Percentiles rank a stretch among this genome's conserved stretches.
These are phyloP conservation scores for Erebia palarica DNA, from an alignment of 2,888 invertebrate species.

Conservation along the genomic window DNA sequence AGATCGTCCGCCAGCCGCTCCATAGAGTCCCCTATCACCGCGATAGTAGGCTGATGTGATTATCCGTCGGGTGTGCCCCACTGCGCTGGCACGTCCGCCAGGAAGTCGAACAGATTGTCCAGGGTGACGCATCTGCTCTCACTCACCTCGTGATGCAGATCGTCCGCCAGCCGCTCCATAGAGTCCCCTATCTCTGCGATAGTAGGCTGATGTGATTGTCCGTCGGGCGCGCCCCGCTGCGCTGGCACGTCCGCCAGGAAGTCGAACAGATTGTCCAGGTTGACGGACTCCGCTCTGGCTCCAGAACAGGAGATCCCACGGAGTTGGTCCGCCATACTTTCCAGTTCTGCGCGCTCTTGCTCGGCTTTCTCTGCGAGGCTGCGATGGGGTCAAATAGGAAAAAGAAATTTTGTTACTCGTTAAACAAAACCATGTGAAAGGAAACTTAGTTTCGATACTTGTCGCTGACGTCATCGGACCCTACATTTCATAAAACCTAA, in stretches of 20 bases:
- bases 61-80: no score
- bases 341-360: constrained; percentile 81
- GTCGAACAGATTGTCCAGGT: constrained; percentile 94
- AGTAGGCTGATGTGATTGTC: constrained; percentile 82
- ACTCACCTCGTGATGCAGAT: constrained; percentile 89
- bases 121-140: no score
- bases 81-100: no score
- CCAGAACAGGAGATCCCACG: constrained; percentile 64
- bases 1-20: no score
- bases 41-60: no score
- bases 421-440: no score
- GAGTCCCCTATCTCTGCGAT: constrained; percentile 93
- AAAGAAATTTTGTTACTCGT: no score
- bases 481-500: no score
- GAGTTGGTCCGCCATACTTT: constrained; percentile 74
- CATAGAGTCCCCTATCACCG: no score
- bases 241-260: constrained; percentile 90
- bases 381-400: constrained; percentile 15
- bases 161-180: constrained; percentile 92
- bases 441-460: no score
- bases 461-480: no score
- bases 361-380: constrained; percentile 86
- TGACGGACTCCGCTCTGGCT: constrained; percentile 87
- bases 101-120: no score
- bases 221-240: constrained; percentile 74